Evolutionary conservation across 2,888 invertebrate species (phyloP), one percentile per base, ranked within the genome.

Genomic region (Disparrhopalites patrizii): DNA sequence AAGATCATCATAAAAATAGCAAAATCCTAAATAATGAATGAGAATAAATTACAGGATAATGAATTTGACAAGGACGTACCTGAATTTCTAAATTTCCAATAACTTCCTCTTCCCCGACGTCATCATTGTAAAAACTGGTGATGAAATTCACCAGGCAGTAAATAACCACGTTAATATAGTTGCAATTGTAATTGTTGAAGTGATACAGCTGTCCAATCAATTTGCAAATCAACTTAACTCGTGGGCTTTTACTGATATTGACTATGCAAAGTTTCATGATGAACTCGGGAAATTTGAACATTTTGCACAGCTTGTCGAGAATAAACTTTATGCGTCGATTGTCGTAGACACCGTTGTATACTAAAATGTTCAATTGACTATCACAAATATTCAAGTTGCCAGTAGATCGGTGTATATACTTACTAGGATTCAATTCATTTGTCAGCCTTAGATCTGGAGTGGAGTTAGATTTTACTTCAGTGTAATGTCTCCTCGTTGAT

Each of bases 391-490:
- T 56, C 15, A 64, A 56, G 50, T 64, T 64, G 8, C 64, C 64
- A 3, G 64, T 64, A 40, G 64, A 64, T 18, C 64, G 43, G 33
- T 64, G 56, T 5, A 64, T 40, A 15, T 55, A 40, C 25, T 57
- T 54, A 23, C 18, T 64, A 15, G 33, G 27, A 7, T 40, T 31
- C 28, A 50, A 20, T 10, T 20, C 23, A 27, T 40, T 43, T 33
- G 47, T 56, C 5, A 36, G 57, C 15, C 57, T 31, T 10, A 64
- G 36, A 30, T 64, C 64, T 31, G 64, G 64, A n/a, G 64, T 64
- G n/a, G 64, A 64, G 28, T 64, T 64, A 2, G 64, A 64, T 31
- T 64, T 64, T 7, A 56, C 47, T 18, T 64, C 64, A 30, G 56
- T 56, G 23, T 47, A 64, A 23, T 64, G 64, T 10, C 64, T 20